These are phyloP conservation scores for Buphagus erythrorhynchus DNA, from an alignment of 2,797 vertebrate species.

Conservation along the genomic window DNA sequence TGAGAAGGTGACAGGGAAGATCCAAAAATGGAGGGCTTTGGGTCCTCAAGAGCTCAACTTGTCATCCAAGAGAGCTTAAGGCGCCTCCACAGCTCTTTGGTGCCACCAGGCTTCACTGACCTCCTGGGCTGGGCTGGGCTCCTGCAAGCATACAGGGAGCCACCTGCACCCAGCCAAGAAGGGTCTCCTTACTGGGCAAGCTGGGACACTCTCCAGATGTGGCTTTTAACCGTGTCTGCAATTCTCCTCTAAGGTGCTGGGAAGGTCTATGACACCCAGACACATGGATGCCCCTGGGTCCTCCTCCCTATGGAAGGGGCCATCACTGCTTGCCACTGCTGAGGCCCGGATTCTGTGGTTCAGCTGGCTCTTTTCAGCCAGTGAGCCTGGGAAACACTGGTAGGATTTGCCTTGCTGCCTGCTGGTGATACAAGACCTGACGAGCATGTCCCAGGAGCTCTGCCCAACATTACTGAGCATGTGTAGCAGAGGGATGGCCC, in stretches of 20 bases:
- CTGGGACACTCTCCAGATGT: background rate
- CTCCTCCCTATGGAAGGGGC: background rate
- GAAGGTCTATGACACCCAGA: background rate
- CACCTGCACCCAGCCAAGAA: background rate
- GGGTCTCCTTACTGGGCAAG: background rate
- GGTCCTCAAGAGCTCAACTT: background rate
- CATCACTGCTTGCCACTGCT: background rate
- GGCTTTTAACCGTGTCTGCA: background rate
- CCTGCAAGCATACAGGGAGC: background rate
- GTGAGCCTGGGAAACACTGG: rapidly evolving
- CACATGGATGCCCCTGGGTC: background rate
- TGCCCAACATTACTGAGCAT: background rate
- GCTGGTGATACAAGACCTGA: background rate
- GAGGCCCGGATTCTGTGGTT: background rate
- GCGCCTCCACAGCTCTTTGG: background rate
- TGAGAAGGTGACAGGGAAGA: background rate
- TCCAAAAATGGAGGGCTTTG: background rate
- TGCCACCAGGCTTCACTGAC: background rate
- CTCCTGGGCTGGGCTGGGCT: background rate
- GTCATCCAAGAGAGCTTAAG: background rate
- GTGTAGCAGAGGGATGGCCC: background rate
- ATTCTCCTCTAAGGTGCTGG: background rate
- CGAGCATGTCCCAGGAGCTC: background rate
- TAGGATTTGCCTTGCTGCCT: background rate
- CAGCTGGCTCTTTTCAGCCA: background rate